Base-by-base conservation (phyloP, 2,888 invertebrate species). In the Erebia ligea region DNA sequence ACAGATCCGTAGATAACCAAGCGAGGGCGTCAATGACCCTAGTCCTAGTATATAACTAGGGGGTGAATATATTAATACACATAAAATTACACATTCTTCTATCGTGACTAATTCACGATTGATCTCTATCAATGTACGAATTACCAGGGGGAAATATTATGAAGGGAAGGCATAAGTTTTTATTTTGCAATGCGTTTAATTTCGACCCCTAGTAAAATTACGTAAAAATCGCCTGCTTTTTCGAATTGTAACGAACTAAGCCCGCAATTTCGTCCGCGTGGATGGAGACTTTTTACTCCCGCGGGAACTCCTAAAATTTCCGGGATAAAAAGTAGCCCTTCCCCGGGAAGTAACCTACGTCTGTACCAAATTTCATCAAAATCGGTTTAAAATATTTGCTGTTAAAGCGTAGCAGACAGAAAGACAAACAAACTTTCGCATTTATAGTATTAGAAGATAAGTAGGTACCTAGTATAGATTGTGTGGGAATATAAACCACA, bases 61-160 rank as follows among this genome's bases (percentile, higher is more conserved):
- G 69, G 69, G 69, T 69, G 69, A 69, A 65, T 69, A 63, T 64
- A 34, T 25, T 6, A 69, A 62, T 62, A 48, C 45, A 62, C 45
- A 62, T 64, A 52, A 69, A 69, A 63, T 62, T 65, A 50, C 56
- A 45, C 15, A 48, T 70, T 66, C 61, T 66, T 61, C 25, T 34
- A 67, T 34, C 70, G 57, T 70, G 66, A 70, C 70, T 70, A 70
- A 70, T 70, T 66, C 45, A 15, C 42, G 59, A 70, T 70, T 70
- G 48, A 70, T 70, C 61, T 66, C 25, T 45, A 70, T 70, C 61
- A 48, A 34, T 9, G 56, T 34, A 57, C 40, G 34, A 64, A 64
- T 63, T 45, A 48, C 25, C 34, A 25, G 54, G 70, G 70, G 42
- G 42, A 58, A 69, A 64, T 58, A 69, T 48, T 58, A 69, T 48